Evolutionary conservation across 2,797 vertebrate genomes (phyloP).

Genomic region (Pangasius mekongensis): DNA sequence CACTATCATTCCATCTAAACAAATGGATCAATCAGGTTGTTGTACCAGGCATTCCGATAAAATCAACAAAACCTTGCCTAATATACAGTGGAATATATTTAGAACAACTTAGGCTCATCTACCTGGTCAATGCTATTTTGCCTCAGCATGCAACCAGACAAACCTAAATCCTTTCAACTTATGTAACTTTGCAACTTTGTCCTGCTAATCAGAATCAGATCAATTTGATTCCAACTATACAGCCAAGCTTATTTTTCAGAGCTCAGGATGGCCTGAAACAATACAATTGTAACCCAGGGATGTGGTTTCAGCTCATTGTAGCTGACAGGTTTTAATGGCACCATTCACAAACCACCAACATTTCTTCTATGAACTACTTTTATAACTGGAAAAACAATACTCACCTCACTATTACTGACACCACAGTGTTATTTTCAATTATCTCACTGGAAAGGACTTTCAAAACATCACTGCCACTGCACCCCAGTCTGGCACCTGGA

Average conservation of each 20-base stretch:
- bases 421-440: constrained; percentile 72
- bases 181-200: not conserved
- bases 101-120: not conserved
- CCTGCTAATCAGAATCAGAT: not conserved
- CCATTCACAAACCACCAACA: not conserved
- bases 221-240: not conserved
- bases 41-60: not conserved
- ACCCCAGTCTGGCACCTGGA: constrained; percentile 74
- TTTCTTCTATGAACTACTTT: not conserved
- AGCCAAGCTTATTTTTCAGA: not conserved
- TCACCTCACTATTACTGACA: constrained; percentile 77
- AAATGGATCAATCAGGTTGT: not conserved
- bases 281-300: not conserved
- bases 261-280: not conserved
- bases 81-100: not conserved
- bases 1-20: not conserved
- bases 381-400: constrained; percentile 3
- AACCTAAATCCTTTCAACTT: not conserved
- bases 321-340: not conserved
- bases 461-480: constrained; percentile 73
- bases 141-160: not conserved
- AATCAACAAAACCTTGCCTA: not conserved
- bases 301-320: not conserved
- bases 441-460: constrained; percentile 68
- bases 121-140: not conserved